A percentile compares a stretch with the other conserved stretches of the same genome.
Conservation (phyloP, 2,888 invertebrate genomes). For the Leptarthrus brevirostris region DNA sequence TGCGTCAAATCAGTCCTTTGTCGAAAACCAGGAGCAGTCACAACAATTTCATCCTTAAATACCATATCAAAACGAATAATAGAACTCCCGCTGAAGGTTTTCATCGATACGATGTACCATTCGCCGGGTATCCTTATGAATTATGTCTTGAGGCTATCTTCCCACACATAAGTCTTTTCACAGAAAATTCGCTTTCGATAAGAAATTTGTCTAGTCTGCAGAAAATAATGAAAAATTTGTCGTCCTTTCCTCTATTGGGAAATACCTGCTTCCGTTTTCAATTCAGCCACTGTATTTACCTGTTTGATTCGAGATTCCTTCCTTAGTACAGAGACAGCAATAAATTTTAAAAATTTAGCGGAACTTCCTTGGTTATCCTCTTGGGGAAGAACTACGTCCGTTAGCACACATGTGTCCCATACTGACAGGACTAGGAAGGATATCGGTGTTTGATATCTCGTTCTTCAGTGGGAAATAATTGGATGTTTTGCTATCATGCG, state of each 20-base stretch:
- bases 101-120: neutral
- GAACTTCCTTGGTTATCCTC: neutral
- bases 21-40: conserved; percentile 49
- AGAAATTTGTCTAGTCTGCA: conserved; percentile 44
- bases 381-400: neutral
- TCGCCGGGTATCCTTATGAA: neutral
- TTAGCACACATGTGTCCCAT: neutral
- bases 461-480: conserved; percentile 1
- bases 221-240: conserved; percentile 32
- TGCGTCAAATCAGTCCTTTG: conserved; percentile 47
- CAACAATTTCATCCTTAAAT: conserved; percentile 41
- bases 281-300: neutral
- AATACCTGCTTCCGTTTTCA: conserved; percentile 10
- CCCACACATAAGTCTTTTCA: conserved; percentile 35
- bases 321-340: neutral
- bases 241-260: neutral
- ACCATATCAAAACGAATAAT: conserved; percentile 15
- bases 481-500: neutral
- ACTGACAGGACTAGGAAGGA: neutral
- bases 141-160: conserved; percentile 26
- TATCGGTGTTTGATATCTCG: neutral
- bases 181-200: conserved; percentile 48
- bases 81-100: conserved; percentile 3
- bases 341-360: conserved; percentile 17
- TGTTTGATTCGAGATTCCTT: conserved; percentile 12